Evolutionary conservation across 30 jellyfish, hydroid and myxozoan genomes (phyloP).

Genomic region (Hydra vulgaris): DNA sequence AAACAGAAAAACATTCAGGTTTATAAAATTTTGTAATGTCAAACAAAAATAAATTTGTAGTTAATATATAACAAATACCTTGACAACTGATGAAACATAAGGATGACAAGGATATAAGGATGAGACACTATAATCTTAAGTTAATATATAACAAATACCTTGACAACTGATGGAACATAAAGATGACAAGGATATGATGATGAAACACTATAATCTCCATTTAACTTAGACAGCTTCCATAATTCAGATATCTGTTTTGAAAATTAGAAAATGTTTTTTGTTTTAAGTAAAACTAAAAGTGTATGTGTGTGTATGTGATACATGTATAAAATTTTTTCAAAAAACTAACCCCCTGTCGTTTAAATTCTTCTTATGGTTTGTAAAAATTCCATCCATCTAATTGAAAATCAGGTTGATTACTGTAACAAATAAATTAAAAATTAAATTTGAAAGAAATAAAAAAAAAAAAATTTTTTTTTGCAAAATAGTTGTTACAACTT

Average conservation of each 20-base stretch:
- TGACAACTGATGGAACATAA: constrained; percentile 50
- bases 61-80: too few relatives aligned
- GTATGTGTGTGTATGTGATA: too few relatives aligned
- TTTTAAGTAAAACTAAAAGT: too few relatives aligned
- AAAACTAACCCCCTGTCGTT: constrained; percentile 53
- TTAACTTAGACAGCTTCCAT: constrained; percentile 55
- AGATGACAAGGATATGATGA: constrained; percentile 61
- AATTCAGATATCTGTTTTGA: neutral
- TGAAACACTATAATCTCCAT: constrained; percentile 43
- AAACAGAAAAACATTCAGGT: too few relatives aligned
- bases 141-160: constrained; percentile 53
- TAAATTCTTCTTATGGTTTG: constrained; percentile 49
- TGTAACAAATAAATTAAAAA: neutral
- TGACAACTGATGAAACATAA: too few relatives aligned
- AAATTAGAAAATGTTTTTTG: too few relatives aligned
- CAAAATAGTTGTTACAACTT: too few relatives aligned
- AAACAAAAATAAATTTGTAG: too few relatives aligned
- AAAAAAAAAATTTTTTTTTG: neutral
- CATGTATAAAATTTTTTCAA: too few relatives aligned
- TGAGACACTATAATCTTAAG: too few relatives aligned
- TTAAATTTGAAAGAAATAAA: neutral
- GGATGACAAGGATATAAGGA: too few relatives aligned
- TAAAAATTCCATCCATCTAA: constrained; percentile 67
- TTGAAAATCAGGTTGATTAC: constrained; percentile 36
- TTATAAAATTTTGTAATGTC: too few relatives aligned